These are phyloP conservation scores for Elephas maximus DNA, from an alignment of 2,113 vertebrate species.

Conservation along the genomic window DNA sequence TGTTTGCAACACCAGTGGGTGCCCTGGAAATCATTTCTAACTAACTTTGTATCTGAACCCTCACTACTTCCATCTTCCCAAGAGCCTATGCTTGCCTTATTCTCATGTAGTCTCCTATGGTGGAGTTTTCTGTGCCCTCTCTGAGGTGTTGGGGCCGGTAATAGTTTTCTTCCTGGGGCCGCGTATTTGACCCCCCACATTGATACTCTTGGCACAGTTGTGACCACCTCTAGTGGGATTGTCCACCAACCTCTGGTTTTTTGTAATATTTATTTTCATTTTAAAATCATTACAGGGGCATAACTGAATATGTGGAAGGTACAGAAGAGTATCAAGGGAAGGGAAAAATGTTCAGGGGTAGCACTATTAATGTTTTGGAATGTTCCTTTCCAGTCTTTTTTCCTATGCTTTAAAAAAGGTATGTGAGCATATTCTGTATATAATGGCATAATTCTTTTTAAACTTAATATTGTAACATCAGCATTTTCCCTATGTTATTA, in stretches of 20 bases:
- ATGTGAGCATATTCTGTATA: not conserved
- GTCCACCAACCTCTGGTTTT: not conserved
- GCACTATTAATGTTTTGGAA: not conserved
- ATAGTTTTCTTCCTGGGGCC: not conserved
- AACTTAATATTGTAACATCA: not conserved
- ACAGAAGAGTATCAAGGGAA: not conserved
- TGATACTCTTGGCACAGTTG: not conserved
- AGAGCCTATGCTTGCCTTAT: not conserved
- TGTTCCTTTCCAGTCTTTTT: not conserved
- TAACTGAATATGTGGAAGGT: not conserved
- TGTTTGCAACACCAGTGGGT: not conserved
- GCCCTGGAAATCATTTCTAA: conserved; percentile 16
- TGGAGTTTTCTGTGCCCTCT: not conserved
- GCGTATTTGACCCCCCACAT: not conserved
- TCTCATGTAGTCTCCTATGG: not conserved
- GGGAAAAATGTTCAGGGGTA: not conserved
- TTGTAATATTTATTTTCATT: not conserved
- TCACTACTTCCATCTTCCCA: not conserved
- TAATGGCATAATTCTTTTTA: conserved; percentile 24
- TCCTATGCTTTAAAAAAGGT: not conserved
- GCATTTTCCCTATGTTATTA: not conserved
- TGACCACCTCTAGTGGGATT: not conserved
- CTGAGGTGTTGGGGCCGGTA: not conserved
- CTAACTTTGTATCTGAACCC: not conserved
- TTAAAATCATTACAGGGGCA: not conserved